phyloP scores from a whole-genome alignment of 2,113 vertebrate genomes.

The Cisticola juncidis region DNA sequence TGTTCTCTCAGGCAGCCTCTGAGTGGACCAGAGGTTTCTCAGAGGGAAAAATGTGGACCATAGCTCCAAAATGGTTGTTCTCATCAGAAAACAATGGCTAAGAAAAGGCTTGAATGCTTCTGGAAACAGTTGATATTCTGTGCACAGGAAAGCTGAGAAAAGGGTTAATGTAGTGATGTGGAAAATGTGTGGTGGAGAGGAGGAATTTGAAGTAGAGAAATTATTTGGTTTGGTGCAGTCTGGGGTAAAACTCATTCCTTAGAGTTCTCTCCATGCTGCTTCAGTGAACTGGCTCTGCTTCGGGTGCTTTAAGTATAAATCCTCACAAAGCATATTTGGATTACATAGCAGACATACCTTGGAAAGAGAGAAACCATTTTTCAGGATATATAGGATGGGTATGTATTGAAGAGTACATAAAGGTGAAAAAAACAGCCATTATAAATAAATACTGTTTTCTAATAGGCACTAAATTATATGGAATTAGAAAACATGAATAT shows the following conservation, averaged over 20 bases:
- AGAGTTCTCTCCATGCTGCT: neutral
- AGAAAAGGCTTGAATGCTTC: neutral
- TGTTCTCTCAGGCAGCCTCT: neutral
- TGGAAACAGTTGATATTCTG: neutral
- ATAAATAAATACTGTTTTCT: neutral
- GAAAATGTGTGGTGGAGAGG: neutral
- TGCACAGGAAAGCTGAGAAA: neutral
- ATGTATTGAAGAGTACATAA: neutral
- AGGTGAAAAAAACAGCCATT: neutral
- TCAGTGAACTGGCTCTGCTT: neutral
- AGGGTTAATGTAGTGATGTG: neutral
- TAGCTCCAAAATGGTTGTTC: neutral
- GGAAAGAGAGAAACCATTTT: neutral
- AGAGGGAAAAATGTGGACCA: neutral
- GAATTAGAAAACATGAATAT: neutral
- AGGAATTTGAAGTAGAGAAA: neutral
- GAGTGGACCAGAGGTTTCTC: neutral
- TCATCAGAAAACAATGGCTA: neutral
- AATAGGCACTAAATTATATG: neutral
- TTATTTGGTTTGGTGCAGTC: rapidly evolving
- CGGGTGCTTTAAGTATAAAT: neutral
- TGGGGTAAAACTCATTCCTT: neutral
- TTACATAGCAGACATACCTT: neutral
- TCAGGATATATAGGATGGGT: neutral
- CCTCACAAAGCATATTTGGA: rapidly evolving